Conservation (phyloP, 2,888 invertebrate species). For the Drosophila melanosoma region DNA sequence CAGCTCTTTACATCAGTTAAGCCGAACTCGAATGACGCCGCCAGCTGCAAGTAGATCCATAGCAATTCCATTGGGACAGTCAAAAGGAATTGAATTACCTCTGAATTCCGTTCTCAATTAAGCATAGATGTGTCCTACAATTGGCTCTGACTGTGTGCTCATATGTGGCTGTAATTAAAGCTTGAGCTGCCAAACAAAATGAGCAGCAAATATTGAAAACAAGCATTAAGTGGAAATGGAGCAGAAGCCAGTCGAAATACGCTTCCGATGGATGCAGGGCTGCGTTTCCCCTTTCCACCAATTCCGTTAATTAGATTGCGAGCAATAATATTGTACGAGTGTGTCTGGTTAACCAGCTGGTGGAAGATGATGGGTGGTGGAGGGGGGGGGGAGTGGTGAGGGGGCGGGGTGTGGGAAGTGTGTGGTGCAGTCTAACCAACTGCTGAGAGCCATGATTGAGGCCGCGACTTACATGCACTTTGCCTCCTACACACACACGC, state of each 20-base stretch:
- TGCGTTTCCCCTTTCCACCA: conserved; percentile 17
- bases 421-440: conserved; percentile 13
- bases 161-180: conserved; percentile 13
- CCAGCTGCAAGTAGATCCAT: conserved; percentile 15
- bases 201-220: conserved; percentile 51
- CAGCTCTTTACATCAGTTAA: conserved; percentile 46
- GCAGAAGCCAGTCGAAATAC: background rate
- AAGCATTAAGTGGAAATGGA: conserved; percentile 27
- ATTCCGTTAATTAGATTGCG: conserved; percentile 72
- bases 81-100: conserved; percentile 68
- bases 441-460: conserved; percentile 31
- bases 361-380: background rate
- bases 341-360: conserved; percentile 25
- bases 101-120: conserved; percentile 71
- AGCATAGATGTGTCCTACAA: conserved; percentile 46
- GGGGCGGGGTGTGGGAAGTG: background rate
- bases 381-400: background rate
- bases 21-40: conserved; percentile 17
- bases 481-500: conserved; percentile 24
- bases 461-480: conserved; percentile 50
- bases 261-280: background rate
- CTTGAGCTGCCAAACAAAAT: conserved; percentile 36
- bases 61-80: conserved; percentile 17
- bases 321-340: conserved; percentile 68
- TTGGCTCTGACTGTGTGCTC: background rate